A percentile compares a stretch with the other conserved stretches of the same genome.
Conservation (phyloP, 35 echinoderm and acorn worm genomes). For the Hemicentrotus pulcherrimus region DNA sequence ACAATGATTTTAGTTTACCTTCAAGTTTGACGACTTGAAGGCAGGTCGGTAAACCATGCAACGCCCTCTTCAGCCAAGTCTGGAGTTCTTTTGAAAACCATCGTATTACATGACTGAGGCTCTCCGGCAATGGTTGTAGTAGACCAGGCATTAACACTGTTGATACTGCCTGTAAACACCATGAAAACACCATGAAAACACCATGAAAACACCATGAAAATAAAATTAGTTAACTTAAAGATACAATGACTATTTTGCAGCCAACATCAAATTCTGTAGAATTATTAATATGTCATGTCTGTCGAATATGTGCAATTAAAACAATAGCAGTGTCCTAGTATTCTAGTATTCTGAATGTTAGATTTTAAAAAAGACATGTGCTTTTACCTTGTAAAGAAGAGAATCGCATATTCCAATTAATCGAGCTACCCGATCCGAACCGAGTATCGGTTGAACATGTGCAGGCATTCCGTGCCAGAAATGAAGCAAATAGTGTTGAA, state of each 20-base stretch:
- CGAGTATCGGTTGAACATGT: conserved; percentile 63
- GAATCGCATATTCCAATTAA: conserved; percentile 70
- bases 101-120: conserved; percentile 63
- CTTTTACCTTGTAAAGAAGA: conserved; percentile 67
- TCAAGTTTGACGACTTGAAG: conserved; percentile 50
- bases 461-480: conserved; percentile 85
- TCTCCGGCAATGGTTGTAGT: conserved; percentile 67
- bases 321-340: background rate
- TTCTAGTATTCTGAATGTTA: background rate
- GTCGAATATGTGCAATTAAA: background rate
- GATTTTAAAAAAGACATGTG: background rate
- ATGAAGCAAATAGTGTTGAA: conserved; percentile 71
- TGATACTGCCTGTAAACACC: conserved; percentile 53
- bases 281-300: background rate
- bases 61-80: conserved; percentile 57
- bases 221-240: no score
- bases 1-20: conserved; percentile 26
- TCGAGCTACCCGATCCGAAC: conserved; percentile 58
- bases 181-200: background rate
- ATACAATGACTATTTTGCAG: no score
- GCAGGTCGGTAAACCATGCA: conserved; percentile 48
- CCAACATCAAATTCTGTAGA: background rate
- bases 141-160: conserved; percentile 60
- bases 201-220: background rate
- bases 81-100: conserved; percentile 55